Evolutionary conservation across 2,113 vertebrate genomes (phyloP).

Genomic region (Naja naja): DNA sequence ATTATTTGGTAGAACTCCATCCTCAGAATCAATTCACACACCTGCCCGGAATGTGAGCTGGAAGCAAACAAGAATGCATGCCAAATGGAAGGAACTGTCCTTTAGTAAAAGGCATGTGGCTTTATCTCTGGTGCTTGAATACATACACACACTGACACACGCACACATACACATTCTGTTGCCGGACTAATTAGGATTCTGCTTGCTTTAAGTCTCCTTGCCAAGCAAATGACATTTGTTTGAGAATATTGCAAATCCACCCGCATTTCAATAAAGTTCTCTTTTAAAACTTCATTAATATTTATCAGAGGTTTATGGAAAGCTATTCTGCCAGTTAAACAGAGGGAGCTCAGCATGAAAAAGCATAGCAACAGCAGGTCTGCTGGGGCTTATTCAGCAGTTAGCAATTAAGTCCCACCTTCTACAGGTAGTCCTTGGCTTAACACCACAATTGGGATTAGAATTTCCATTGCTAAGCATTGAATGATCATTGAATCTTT

Average conservation of each 20-base stretch:
- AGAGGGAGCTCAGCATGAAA: neutral
- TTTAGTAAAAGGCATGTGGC: conserved; percentile 11
- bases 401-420: neutral
- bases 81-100: neutral
- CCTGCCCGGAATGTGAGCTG: conserved; percentile 4
- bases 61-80: neutral
- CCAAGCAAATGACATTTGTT: conserved; percentile 40
- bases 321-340: conserved; percentile 10
- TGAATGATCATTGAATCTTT: neutral
- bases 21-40: conserved; percentile 7
- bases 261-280: conserved; percentile 35
- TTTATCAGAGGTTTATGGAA: conserved; percentile 37
- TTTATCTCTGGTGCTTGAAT: conserved; percentile 22
- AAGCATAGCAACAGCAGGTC: neutral
- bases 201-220: conserved; percentile 42
- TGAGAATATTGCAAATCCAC: conserved; percentile 29
- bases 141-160: fast-evolving
- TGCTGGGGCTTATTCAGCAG: neutral
- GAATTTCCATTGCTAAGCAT: too few species aligned
- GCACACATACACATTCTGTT: neutral
- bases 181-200: conserved; percentile 31
- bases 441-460: neutral
- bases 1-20: fast-evolving
- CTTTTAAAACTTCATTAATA: conserved; percentile 46
- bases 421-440: neutral